phyloP scores from a whole-genome alignment of 2,888 invertebrate species.

The Megaustenia siamemsis region DNA sequence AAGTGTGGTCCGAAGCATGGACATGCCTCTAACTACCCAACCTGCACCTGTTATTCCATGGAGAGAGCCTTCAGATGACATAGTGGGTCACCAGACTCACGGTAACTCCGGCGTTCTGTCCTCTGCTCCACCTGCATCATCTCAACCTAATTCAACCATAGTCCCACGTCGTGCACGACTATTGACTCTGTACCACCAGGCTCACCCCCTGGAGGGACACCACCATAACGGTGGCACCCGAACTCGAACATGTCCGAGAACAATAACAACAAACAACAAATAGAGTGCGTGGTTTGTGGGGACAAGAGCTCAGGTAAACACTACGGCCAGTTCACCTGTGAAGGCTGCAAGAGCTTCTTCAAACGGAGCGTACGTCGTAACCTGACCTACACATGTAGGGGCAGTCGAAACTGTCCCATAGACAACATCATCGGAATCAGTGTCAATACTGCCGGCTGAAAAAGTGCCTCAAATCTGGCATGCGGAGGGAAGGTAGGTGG shows the following conservation, averaged over 20 bases:
- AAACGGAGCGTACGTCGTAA: conserved; percentile 98
- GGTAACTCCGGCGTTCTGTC: not conserved
- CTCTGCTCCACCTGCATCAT: not conserved
- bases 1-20: conserved; percentile 64
- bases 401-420: conserved; percentile 97
- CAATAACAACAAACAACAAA: conserved; percentile 85
- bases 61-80: conserved; percentile 72
- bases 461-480: conserved; percentile 99
- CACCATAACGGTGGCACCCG: conserved; percentile 77
- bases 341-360: conserved; percentile 99
- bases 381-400: conserved; percentile 97
- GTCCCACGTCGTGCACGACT: conserved; percentile 45
- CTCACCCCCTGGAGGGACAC: conserved; percentile 57
- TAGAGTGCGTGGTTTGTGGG: conserved; percentile 98
- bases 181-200: conserved; percentile 81
- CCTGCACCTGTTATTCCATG: conserved; percentile 70
- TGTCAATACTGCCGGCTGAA: conserved; percentile 99
- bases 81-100: conserved; percentile 60
- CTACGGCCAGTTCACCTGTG: conserved; percentile 98
- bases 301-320: conserved; percentile 99
- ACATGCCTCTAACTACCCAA: conserved; percentile 72
- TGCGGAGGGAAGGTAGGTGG: conserved; percentile 98
- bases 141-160: conserved; percentile 67
- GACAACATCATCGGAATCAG: conserved; percentile 99
- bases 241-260: conserved; percentile 60